These are phyloP conservation scores for Phaedon cochleariae DNA, from an alignment of 2,888 invertebrate genomes.

Conservation along the genomic window DNA sequence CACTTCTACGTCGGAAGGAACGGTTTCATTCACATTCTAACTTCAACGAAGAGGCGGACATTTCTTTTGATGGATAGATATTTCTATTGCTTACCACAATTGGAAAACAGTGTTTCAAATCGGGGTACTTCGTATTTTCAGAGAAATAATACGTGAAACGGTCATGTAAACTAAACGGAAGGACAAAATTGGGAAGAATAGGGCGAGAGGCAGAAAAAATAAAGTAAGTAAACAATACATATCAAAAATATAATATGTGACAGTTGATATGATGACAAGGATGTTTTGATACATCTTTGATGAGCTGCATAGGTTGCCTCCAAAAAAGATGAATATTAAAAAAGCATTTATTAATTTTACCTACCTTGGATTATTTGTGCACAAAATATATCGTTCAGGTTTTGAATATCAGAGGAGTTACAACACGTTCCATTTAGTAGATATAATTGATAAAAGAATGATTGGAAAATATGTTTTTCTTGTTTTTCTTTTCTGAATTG, in stretches of 20 bases:
- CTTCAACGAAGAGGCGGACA: conserved; percentile 51
- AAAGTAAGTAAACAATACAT: conserved; percentile 51
- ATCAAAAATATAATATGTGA: conserved; percentile 45
- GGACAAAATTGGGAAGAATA: conserved; percentile 56
- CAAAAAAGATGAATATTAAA: conserved; percentile 16
- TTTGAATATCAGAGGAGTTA: no score
- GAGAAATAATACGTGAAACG: conserved; percentile 38
- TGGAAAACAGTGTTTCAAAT: conserved; percentile 23
- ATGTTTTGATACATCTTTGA: conserved; percentile 49
- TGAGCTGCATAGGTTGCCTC: conserved; percentile 27
- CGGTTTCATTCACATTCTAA: conserved; percentile 40
- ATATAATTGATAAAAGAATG: no score
- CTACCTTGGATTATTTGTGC: no score
- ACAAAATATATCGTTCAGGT: no score
- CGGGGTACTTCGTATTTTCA: conserved; percentile 10
- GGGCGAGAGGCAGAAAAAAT: conserved; percentile 42
- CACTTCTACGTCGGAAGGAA: not conserved
- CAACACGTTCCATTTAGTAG: no score
- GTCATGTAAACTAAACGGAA: conserved; percentile 56
- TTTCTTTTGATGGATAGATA: conserved; percentile 52
- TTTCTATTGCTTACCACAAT: conserved; percentile 26
- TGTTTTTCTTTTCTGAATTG: no score
- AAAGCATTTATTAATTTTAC: not conserved
- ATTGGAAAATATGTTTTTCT: no score
- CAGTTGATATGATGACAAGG: conserved; percentile 48